Percentiles rank a stretch among this genome's conserved stretches.
Evolutionary conservation across 2,113 vertebrate species (phyloP).

Genomic region (Motacilla tschutschensis): DNA sequence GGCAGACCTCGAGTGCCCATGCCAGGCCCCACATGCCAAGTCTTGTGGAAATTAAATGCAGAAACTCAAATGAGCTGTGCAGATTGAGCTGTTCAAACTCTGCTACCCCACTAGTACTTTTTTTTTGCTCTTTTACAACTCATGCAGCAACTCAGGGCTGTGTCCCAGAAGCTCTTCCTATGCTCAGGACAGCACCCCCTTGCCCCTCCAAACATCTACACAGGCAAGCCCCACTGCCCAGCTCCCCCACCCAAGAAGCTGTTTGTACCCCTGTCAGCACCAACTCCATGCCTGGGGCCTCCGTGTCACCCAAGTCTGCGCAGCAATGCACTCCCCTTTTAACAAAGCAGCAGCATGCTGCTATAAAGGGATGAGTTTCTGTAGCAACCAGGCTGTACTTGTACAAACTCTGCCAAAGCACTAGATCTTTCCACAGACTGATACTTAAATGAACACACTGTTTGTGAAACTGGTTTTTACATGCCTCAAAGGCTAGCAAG

Average conservation of each 20-base stretch:
- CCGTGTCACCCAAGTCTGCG: neutral
- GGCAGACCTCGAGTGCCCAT: neutral
- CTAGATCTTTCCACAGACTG: slow-evolving; percentile 51
- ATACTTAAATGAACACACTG: neutral
- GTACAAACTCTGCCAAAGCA: slow-evolving; percentile 59
- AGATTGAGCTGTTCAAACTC: neutral
- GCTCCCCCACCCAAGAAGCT: neutral
- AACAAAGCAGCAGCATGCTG: slow-evolving; percentile 31
- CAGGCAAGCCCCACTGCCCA: neutral
- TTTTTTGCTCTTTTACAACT: neutral
- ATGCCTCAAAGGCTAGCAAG: neutral
- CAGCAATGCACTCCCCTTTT: slow-evolving; percentile 26
- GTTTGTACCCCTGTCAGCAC: neutral
- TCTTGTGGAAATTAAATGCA: neutral
- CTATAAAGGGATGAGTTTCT: slow-evolving; percentile 63
- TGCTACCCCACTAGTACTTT: neutral
- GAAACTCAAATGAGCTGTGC: neutral
- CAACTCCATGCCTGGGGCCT: neutral
- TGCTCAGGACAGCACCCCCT: neutral
- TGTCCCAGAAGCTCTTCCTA: neutral
- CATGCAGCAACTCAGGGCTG: neutral
- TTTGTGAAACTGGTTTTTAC: neutral
- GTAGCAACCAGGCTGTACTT: slow-evolving; percentile 57
- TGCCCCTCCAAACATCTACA: neutral
- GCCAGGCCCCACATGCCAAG: neutral